Base-by-base conservation (phyloP, 2,113 vertebrate species). In the Cottus gobio region DNA sequence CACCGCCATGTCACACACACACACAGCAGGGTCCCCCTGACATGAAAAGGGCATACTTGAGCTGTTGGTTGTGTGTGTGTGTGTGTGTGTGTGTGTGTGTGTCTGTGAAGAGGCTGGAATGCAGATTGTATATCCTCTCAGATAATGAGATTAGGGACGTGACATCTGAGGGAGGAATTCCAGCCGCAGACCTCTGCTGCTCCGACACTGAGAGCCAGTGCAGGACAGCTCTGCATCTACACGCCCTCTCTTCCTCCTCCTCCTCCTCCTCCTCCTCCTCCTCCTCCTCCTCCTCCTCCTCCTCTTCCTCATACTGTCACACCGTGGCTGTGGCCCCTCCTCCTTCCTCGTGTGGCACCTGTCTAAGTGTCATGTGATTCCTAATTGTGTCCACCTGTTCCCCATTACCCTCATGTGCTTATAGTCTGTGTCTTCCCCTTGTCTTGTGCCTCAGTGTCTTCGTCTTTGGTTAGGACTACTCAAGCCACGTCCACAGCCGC, bases 111-210 rank as follows among this genome's bases (percentile, higher is more conserved):
- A 79, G 74, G 75, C 75, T 83, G 90, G 91, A 94, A 93, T 93
- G 92, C 87, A 89, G 89, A 91, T 92, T 93, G 94, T 88, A 94
- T 93, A 91, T 92, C 87, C 87, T 91, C 60, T 65, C 74, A 88
- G 90, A 93, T 94, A 94, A 95, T 93, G 86, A 93, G 94, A 95
- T 95, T 94, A 93, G 89, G 80, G 69, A 92, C 30, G 73, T 91
- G 77, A 77, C 83, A 78, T 90, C 79, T 84, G 48, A 90, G 76
- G 77, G 61, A 90, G 83, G 93, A 94, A 94, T 94, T 93, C 87
- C 86, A 93, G 82, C 75, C 13, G 46, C 84, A 84, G 81, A 75
- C 72, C 50, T 82, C 31, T 54, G 52, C 68, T 50, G 70, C 56
- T 79, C 68, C 13, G 24, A 67, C 80, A 73, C 13, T 16, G 42